Conservation (phyloP, 2,888 invertebrate species). For the Hypomecis atomaria region DNA sequence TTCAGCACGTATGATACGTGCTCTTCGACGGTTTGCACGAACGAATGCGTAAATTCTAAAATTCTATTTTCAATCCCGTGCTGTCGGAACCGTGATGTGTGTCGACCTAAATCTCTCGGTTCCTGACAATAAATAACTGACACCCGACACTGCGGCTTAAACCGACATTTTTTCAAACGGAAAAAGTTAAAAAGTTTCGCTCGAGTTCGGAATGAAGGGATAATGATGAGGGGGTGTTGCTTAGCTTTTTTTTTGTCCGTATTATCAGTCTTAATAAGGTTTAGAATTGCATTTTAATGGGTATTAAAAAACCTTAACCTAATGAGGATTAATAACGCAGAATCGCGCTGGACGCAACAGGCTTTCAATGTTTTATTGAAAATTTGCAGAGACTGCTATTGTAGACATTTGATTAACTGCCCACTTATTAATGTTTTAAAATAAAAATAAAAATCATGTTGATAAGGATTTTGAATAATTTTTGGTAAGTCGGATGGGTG, state of each 20-base stretch:
- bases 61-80: constrained; percentile 21
- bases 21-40: constrained; percentile 1
- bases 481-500: no score
- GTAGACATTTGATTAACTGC: no score
- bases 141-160: constrained; percentile 15
- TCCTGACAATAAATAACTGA: constrained; percentile 24
- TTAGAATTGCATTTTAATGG: not conserved
- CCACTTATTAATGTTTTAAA: no score
- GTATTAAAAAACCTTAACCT: no score
- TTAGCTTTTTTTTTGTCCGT: not conserved
- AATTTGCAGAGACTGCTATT: no score
- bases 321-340: no score
- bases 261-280: not conserved
- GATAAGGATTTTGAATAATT: no score
- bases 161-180: constrained; percentile 7
- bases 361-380: no score
- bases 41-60: constrained; percentile 23
- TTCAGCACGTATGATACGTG: constrained; percentile 6
- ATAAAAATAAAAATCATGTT: no score
- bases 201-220: constrained; percentile 4
- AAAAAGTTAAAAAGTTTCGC: constrained; percentile 8
- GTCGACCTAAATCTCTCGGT: constrained; percentile 28
- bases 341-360: no score
- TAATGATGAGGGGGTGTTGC: not conserved
- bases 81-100: constrained; percentile 15